Percentiles rank a stretch among this genome's conserved stretches.
These are phyloP conservation scores for Acanthurus lineatus DNA, from an alignment of 2,797 vertebrate species.

Conservation along the genomic window DNA sequence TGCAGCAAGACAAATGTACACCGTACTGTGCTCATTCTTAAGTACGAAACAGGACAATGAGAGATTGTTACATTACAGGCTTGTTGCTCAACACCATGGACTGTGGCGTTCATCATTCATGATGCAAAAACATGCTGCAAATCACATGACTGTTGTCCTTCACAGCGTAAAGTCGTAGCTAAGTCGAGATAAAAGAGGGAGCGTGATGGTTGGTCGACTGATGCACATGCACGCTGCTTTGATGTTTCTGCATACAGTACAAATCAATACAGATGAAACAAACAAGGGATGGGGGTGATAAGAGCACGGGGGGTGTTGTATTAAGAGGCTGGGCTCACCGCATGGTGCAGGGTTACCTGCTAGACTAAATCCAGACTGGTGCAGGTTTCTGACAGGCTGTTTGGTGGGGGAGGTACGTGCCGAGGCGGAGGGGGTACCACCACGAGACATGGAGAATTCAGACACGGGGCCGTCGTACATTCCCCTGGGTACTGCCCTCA, in stretches of 20 bases:
- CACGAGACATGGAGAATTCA: conserved; percentile 94
- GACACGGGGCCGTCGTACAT: conserved; percentile 98
- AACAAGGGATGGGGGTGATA: not conserved
- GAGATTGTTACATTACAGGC: conserved; percentile 28
- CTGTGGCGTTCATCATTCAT: conserved; percentile 18
- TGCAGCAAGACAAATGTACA: conserved; percentile 3
- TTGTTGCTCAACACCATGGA: not conserved
- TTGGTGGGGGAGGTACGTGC: conserved; percentile 94
- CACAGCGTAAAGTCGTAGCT: conserved; percentile 14
- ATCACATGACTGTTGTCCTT: conserved; percentile 14
- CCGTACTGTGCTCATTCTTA: conserved; percentile 24
- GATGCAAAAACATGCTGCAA: conserved; percentile 15
- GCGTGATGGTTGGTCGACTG: not conserved
- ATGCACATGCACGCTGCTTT: conserved; percentile 24
- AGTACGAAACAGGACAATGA: conserved; percentile 28
- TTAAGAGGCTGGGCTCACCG: conserved; percentile 71
- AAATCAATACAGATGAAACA: conserved; percentile 28
- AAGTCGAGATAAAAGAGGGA: not conserved
- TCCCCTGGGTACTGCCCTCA: conserved; percentile 94
- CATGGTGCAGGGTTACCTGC: conserved; percentile 86
- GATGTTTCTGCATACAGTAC: conserved; percentile 7
- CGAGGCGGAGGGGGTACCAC: conserved; percentile 93
- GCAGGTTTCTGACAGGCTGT: conserved; percentile 94
- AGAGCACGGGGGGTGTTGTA: conserved; percentile 20
- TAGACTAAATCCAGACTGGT: conserved; percentile 97